phyloP scores from a whole-genome alignment of 2,888 invertebrate genomes.

The Graphium colonna region DNA sequence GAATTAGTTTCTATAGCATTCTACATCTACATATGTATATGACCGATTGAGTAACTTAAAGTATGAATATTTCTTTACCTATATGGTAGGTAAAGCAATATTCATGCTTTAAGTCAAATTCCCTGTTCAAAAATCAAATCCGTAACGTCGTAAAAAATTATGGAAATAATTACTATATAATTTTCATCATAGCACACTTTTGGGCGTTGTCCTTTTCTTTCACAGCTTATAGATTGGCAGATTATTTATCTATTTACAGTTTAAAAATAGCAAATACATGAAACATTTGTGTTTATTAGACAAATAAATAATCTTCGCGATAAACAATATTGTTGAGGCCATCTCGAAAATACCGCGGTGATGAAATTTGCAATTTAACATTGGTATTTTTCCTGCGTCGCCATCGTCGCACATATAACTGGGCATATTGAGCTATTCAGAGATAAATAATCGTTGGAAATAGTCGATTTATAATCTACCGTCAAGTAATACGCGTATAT shows the following conservation, averaged over 20 bases:
- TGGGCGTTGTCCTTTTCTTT: not conserved
- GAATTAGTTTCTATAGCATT: too few relatives aligned
- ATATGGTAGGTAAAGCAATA: too few relatives aligned
- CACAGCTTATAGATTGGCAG: too few relatives aligned
- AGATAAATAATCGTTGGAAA: conserved; percentile 36
- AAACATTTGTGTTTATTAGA: not conserved
- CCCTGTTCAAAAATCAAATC: too few relatives aligned
- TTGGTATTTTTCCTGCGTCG: conserved; percentile 1
- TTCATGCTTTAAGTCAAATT: too few relatives aligned
- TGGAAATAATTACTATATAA: not conserved
- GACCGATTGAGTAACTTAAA: too few relatives aligned
- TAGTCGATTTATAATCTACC: conserved; percentile 37
- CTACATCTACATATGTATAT: too few relatives aligned
- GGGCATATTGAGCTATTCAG: conserved; percentile 18
- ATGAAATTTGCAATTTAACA: conserved; percentile 1
- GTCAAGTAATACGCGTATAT: too few relatives aligned
- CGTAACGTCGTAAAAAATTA: too few relatives aligned
- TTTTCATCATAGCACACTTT: not conserved
- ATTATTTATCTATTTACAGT: not conserved
- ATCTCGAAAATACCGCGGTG: not conserved
- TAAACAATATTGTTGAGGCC: not conserved
- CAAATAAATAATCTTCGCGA: not conserved
- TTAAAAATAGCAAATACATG: not conserved
- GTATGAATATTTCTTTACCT: too few relatives aligned
- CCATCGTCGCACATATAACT: not conserved